These are phyloP conservation scores for Brachyrhaphis roseni DNA, from an alignment of 2,797 vertebrate species.

Conservation along the genomic window DNA sequence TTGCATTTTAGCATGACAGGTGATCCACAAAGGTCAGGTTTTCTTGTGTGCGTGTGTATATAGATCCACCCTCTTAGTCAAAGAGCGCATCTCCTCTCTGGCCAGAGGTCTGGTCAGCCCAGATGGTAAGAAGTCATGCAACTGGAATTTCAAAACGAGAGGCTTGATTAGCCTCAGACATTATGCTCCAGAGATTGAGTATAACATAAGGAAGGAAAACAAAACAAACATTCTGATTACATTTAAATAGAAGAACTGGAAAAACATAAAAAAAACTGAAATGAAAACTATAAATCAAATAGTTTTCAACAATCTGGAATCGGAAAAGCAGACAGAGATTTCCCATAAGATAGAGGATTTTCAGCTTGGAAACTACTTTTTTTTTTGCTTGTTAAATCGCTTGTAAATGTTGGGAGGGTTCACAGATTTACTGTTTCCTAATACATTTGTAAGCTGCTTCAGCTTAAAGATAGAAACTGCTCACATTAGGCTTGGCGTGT, in stretches of 20 bases:
- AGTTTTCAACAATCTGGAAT: conserved; percentile 55
- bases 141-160: conserved; percentile 19
- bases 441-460: conserved; percentile 17
- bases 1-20: conserved; percentile 47
- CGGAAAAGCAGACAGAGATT: conserved; percentile 45
- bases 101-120: conserved; percentile 23
- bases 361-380: conserved; percentile 54
- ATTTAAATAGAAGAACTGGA: neutral
- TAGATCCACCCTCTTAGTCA: conserved; percentile 25
- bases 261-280: conserved; percentile 23
- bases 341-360: conserved; percentile 40
- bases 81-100: conserved; percentile 41
- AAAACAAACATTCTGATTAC: neutral
- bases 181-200: neutral
- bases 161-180: neutral
- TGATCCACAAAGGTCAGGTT: conserved; percentile 57
- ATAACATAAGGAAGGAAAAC: neutral
- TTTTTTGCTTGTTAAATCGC: conserved; percentile 37
- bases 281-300: conserved; percentile 31
- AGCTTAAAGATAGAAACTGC: conserved; percentile 8
- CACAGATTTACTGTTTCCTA: conserved; percentile 24
- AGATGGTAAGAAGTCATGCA: conserved; percentile 22
- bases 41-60: conserved; percentile 48
- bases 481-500: conserved; percentile 4
- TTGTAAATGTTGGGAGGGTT: conserved; percentile 42